phyloP scores from a whole-genome alignment of 2,797 vertebrate genomes.

The Acanthurus tractus region DNA sequence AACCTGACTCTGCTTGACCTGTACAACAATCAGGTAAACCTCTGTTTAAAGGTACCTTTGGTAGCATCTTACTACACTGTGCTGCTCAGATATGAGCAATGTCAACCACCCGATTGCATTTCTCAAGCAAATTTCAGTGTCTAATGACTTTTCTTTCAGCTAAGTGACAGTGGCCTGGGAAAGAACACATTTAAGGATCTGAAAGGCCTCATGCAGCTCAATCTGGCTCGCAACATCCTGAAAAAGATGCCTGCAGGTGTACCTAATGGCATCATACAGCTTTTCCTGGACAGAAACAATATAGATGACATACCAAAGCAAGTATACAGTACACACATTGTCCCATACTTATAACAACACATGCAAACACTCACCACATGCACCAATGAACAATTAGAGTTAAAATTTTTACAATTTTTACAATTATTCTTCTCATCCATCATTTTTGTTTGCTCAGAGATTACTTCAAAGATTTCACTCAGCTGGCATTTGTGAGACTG shows the following conservation, averaged over 20 bases:
- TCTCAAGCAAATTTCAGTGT: conserved; percentile 1
- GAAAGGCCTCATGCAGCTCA: conserved; percentile 95
- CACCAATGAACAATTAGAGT: neutral
- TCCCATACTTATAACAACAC: neutral
- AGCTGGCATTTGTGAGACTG: conserved; percentile 93
- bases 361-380: conserved; percentile 1
- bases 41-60: neutral
- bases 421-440: neutral
- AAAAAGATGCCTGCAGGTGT: conserved; percentile 93
- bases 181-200: conserved; percentile 93
- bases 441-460: conserved; percentile 65
- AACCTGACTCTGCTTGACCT: conserved; percentile 93
- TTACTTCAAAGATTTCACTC: conserved; percentile 91
- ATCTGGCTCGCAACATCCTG: conserved; percentile 93
- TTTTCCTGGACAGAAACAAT: conserved; percentile 95
- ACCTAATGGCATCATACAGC: conserved; percentile 90
- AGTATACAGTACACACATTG: conserved; percentile 48
- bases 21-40: conserved; percentile 91
- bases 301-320: conserved; percentile 91
- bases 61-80: neutral
- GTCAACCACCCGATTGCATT: conserved; percentile 2
- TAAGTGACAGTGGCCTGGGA: conserved; percentile 89
- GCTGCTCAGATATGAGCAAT: neutral
- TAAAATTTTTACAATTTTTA: conserved; percentile 24
- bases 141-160: conserved; percentile 54